These are phyloP conservation scores for Arenaria interpres DNA, from an alignment of 2,113 vertebrate genomes.

Conservation along the genomic window DNA sequence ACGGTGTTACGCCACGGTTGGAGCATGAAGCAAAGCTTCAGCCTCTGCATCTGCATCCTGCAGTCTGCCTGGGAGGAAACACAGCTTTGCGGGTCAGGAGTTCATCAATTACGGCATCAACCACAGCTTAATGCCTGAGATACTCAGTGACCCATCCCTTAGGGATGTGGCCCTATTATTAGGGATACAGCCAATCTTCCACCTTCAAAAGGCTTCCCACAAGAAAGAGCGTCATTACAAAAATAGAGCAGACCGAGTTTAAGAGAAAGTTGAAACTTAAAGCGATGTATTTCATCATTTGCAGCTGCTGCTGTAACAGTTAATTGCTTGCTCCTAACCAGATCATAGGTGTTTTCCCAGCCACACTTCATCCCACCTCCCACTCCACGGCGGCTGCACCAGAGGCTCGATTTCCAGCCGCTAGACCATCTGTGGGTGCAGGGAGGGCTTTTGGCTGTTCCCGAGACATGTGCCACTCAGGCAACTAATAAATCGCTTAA, in stretches of 20 bases:
- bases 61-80: neutral
- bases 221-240: neutral
- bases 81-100: conserved; percentile 20
- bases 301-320: neutral
- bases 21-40: neutral
- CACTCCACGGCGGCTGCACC: fast-evolving
- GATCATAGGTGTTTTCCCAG: neutral
- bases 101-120: neutral
- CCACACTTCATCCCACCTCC: neutral
- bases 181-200: neutral
- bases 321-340: neutral
- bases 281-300: neutral
- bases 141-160: neutral
- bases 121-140: neutral
- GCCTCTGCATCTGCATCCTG: neutral
- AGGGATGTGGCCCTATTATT: neutral
- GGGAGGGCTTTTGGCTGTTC: neutral
- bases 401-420: neutral
- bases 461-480: neutral
- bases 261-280: conserved; percentile 1
- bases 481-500: neutral
- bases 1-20: neutral
- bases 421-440: neutral
- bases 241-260: neutral
- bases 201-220: neutral